Evolutionary conservation across 2,888 invertebrate genomes (phyloP), one percentile per base, ranked within the genome.

Genomic region (Aethes cnicana): DNA sequence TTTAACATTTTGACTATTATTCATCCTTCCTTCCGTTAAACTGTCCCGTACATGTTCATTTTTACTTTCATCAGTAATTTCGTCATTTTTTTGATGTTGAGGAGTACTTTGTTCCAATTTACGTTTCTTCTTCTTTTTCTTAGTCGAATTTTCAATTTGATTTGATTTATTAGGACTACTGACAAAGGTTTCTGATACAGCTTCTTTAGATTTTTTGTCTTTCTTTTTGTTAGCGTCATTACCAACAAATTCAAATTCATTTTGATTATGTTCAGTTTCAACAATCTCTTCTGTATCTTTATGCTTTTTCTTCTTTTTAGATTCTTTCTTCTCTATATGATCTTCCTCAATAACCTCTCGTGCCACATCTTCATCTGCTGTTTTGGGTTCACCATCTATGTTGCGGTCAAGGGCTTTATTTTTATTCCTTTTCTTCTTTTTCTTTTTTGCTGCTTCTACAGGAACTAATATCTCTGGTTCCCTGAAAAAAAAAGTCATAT

Each of bases 341-440:
- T 16, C 43, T 4, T 44, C 30, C 39, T 52, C 53, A 47, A 42
- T 48, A 44, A 47, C 42, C 5, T 57, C 47, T 50, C 42, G 26
- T 46, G 23, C 12, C 11, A 58, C 12, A 12, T 37, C 8, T 55
- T 63, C 36, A 21, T 50, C 33, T 17, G 35, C 49, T 2, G 35
- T 41, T 32, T 63, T 59, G 32, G n/a, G n/a, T n/a, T n/a, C n/a
- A n/a, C n/a, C n/a, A n/a, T n/a, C n/a, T n/a, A n/a, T n/a, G n/a
- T n/a, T n/a, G n/a, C n/a, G n/a, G n/a, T n/a, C n/a, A n/a, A n/a
- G n/a, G n/a, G n/a, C n/a, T n/a, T n/a, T n/a, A n/a, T 80, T 83
- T 18, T 84, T 75, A 58, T 79, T 80, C 62, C 76, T 77, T 62
- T 80, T 89, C 68, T 81, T 84, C 64, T 81, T 84, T 57, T 82